Evolutionary conservation across 2,113 vertebrate species (phyloP), one percentile per base, ranked within the genome.

Genomic region (Leuciscus idus): DNA sequence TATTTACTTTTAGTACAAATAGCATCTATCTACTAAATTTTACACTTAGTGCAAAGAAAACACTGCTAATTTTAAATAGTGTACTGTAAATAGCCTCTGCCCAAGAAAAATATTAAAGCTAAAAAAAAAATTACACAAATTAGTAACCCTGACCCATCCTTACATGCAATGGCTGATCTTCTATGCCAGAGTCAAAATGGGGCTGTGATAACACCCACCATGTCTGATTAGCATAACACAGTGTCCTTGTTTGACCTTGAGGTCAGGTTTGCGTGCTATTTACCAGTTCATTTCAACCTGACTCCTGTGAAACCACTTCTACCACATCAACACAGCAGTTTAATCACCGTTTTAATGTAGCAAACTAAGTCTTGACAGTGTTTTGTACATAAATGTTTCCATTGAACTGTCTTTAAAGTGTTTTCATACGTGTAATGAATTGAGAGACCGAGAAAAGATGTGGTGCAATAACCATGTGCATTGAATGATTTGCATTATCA

Each of bases 171-270:
- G 68, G 46, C 62, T 36, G 46, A 52, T 68, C 26, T 33, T 52
- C 43, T 26, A 75, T 81, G 48, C 57, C 13, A 6, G 19, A 68
- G 84, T 59, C 48, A 55, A 80, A 30, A 36, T 19, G 21, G 19
- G 61, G 4, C 48, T 57, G 21, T 74, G n/a, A 11, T n/a, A 66
- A 77, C 46, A 26, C 12, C 76, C 23, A 3, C 72, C 57, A 62
- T 15, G 68, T 62, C 64, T 50, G 55, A 43, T 57, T 80, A 77
- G 19, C 36, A 30, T 12, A 50, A 68, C 57, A 76, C 33, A 64
- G 73, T 3, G 13, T 52, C 88, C 85, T 84, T 88, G 52, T 9
- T 6, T 62, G 75, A 84, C 87, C 76, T 86, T 86, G 84, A 26
- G 46, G 80, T 74, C 4, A 57, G 21, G 15, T 39, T 43, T 59